A percentile compares a stretch with the other conserved stretches of the same genome.
Evolutionary conservation across 2,113 vertebrate genomes (phyloP).

Genomic region (Pollimyrus isidori): DNA sequence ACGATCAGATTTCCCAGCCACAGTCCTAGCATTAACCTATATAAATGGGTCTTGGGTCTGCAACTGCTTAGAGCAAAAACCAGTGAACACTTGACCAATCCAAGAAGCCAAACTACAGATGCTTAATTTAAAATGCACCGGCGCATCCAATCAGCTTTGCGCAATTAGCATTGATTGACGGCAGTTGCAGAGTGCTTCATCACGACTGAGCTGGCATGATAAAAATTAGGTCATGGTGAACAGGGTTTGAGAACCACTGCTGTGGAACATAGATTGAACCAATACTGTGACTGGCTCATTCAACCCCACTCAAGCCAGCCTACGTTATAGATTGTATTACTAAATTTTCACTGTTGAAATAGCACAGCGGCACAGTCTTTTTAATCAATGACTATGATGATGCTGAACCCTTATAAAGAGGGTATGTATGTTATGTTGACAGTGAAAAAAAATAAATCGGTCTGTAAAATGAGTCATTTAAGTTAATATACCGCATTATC

Average conservation of each 20-base stretch:
- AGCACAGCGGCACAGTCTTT: not conserved
- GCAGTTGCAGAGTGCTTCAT: too few relatives aligned
- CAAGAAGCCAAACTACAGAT: too few relatives aligned
- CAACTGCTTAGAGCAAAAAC: too few relatives aligned
- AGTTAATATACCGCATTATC: not conserved
- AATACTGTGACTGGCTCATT: not conserved
- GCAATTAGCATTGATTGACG: too few relatives aligned
- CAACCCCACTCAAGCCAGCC: not conserved
- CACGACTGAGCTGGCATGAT: too few relatives aligned
- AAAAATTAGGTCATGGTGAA: too few relatives aligned
- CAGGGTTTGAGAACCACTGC: not conserved
- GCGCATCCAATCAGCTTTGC: too few relatives aligned
- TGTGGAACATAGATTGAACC: constrained; percentile 24
- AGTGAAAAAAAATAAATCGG: not conserved
- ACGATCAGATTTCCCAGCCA: too few relatives aligned
- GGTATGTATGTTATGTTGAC: not conserved
- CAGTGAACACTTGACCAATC: too few relatives aligned
- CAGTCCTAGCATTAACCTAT: too few relatives aligned
- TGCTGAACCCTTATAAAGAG: not conserved
- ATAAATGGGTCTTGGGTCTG: too few relatives aligned
- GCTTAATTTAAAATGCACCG: too few relatives aligned
- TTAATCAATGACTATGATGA: not conserved
- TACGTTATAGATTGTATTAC: not conserved
- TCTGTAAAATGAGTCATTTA: not conserved
- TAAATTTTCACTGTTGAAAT: not conserved